Conservation (phyloP, 1,140 invertebrate genomes). For the Anastrepha obliqua region DNA sequence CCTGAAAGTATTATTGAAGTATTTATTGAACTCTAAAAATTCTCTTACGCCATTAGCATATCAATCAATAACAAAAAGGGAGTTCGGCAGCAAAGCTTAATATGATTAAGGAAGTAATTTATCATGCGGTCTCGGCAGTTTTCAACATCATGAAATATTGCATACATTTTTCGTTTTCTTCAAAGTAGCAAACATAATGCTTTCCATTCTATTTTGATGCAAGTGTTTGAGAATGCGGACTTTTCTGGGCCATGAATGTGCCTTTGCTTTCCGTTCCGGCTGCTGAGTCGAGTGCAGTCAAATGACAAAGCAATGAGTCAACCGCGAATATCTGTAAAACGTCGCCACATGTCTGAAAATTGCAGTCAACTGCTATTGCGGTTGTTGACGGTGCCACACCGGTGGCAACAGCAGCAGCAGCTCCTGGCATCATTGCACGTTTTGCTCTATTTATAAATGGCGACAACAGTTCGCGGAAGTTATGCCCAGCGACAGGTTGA, state of each 20-base stretch:
- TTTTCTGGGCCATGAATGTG: constrained; percentile 18
- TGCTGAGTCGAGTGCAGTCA: constrained; percentile 31
- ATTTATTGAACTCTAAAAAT: no score
- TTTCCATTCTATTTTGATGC: neutral
- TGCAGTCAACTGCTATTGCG: constrained; percentile 17
- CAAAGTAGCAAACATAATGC: neutral
- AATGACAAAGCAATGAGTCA: constrained; percentile 51
- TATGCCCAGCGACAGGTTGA: constrained; percentile 34
- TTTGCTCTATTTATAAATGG: constrained; percentile 29
- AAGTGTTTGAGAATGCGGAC: neutral
- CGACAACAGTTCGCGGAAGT: constrained; percentile 29
- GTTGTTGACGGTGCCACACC: neutral
- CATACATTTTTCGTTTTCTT: neutral
- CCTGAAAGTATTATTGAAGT: no score
- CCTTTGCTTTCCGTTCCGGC: neutral
- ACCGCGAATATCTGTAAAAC: constrained; percentile 39
- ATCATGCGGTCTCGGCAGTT: no score
- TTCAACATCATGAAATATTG: neutral
- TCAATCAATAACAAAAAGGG: no score
- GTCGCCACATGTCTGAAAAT: constrained; percentile 45
- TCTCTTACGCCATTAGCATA: no score
- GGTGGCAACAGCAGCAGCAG: neutral
- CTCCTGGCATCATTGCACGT: neutral
- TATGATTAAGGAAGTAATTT: no score
- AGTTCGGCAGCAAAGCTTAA: no score